These are phyloP conservation scores for Gulo gulo DNA, from an alignment of 2,113 vertebrate genomes.

Conservation along the genomic window DNA sequence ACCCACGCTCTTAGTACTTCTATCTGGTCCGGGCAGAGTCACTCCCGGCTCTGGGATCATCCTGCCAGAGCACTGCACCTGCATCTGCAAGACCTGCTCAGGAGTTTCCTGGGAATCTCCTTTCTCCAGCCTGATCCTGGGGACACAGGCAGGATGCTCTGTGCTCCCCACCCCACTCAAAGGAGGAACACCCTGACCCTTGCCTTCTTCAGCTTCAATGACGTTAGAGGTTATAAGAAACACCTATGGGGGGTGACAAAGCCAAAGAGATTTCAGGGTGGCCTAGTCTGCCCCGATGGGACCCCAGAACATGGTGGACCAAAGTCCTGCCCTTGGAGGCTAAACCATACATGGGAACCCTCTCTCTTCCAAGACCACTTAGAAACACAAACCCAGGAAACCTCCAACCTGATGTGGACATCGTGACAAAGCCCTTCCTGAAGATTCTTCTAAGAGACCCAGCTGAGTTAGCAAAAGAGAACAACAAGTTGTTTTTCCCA, in stretches of 20 bases:
- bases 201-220: background rate
- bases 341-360: background rate
- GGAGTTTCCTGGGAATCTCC: background rate
- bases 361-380: background rate
- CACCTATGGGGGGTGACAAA: background rate
- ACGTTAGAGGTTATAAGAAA: background rate
- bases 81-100: background rate
- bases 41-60: background rate
- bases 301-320: background rate
- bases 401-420: background rate
- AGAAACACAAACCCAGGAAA: background rate
- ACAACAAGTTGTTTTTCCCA: background rate
- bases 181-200: background rate
- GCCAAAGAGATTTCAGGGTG: background rate
- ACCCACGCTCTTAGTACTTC: background rate
- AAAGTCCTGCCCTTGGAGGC: background rate
- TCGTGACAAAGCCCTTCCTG: background rate
- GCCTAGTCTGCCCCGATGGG: background rate
- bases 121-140: background rate
- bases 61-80: background rate
- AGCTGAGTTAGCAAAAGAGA: background rate
- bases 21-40: background rate
- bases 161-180: background rate
- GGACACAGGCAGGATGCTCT: background rate
- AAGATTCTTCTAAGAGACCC: background rate